Evolutionary conservation across 2,113 vertebrate species (phyloP), one percentile per base, ranked within the genome.

Genomic region (Leucopsar rothschildi): DNA sequence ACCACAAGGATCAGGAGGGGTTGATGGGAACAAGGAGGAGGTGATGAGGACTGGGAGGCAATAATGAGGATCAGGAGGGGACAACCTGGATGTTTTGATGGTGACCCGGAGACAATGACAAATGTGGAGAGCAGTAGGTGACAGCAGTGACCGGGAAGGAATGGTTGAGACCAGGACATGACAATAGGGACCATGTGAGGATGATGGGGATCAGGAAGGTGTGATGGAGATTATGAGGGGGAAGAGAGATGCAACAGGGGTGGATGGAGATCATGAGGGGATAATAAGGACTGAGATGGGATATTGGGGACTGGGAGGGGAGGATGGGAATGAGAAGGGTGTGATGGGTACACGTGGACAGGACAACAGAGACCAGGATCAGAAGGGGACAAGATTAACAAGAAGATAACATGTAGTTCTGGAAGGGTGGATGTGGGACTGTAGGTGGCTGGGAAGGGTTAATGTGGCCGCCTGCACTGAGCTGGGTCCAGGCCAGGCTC

Each of bases 361-460:
- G 27, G 23, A 60, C 33, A 73, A 40, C 1, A 10, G 42, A 12
- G 28, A 70, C 35, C 19, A 44, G 17, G 19, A 23, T 50, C 13
- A 44, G 63, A 68, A 59, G 22, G 17, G 37, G 37, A 27, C 44
- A 90, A 78, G 23, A 77, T 15, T 31, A 84, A 82, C 17, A 39
- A 55, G 39, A 52, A 68, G 39, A 80, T 12, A 19, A 18, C n/a
- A 28, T 0, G 0, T 63, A 72, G 16, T 16, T 66, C 44, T 12
- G 6, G 10, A 28, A 71, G 15, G 29, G 27, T 16, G n/a, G 16
- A 55, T 66, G 31, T 44, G 42, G 73, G 45, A 68, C 61, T 56
- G 14, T 20, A 45, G 23, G 33, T 66, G 68, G 17, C 45, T 86
- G 55, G 35, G 53, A 96, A 79, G 91, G 69, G 87, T 96, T 95